These are phyloP conservation scores for Mastigias papua DNA, from an alignment of 30 jellyfish, hydroid and myxozoan genomes.

Conservation along the genomic window DNA sequence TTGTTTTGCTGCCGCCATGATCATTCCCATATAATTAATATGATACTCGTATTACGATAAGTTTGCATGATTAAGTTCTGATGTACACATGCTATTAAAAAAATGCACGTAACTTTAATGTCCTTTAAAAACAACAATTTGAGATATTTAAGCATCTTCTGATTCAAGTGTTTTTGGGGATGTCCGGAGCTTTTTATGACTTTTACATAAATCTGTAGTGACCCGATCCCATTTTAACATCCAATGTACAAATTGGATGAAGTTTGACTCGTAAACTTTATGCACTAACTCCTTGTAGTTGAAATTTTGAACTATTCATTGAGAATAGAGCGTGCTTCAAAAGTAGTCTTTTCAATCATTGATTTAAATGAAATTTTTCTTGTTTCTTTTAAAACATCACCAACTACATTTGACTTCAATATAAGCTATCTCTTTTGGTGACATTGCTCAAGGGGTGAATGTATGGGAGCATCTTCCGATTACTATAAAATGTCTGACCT, in stretches of 20 bases:
- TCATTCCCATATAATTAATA: background rate
- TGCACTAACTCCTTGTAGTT: background rate
- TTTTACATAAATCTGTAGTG: background rate
- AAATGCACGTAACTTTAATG: background rate
- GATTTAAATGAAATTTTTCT: too few relatives aligned
- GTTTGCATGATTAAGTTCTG: background rate
- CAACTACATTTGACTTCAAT: too few relatives aligned
- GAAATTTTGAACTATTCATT: too few relatives aligned
- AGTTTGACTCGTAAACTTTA: background rate
- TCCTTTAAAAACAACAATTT: background rate
- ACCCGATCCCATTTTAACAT: background rate
- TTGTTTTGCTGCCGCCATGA: constrained; percentile 3
- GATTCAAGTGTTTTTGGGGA: background rate
- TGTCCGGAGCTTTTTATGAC: background rate
- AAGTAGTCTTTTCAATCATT: too few relatives aligned
- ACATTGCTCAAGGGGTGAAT: too few relatives aligned
- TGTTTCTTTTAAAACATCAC: too few relatives aligned
- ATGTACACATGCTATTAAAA: background rate
- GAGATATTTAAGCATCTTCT: background rate
- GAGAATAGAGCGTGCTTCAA: too few relatives aligned
- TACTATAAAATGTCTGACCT: too few relatives aligned
- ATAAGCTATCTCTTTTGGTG: too few relatives aligned
- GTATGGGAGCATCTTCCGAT: too few relatives aligned
- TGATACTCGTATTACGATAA: background rate
- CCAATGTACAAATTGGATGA: background rate